These are phyloP conservation scores for Fringilla coelebs DNA, from an alignment of 2,797 vertebrate species.

Conservation along the genomic window DNA sequence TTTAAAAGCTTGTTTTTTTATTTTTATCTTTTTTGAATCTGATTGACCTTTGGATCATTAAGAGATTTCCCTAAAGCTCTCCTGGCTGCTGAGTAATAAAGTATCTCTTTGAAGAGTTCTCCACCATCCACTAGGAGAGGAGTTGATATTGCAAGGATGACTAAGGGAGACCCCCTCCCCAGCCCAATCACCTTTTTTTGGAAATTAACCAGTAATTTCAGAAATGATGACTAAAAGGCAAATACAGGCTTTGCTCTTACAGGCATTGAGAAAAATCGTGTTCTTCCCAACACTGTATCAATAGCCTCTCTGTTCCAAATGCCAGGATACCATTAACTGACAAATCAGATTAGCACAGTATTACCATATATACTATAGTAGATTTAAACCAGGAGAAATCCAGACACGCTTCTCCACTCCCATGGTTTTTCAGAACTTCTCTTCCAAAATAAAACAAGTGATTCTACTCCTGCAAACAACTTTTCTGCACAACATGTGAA, in stretches of 20 bases:
- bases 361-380: fast-evolving
- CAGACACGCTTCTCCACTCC: neutral
- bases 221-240: neutral
- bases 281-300: neutral
- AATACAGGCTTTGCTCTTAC: neutral
- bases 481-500: neutral
- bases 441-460: neutral
- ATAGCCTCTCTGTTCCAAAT: neutral
- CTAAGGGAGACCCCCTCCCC: neutral
- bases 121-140: neutral
- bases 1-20: neutral
- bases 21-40: neutral
- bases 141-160: neutral
- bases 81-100: neutral
- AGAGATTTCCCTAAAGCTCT: neutral
- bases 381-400: neutral
- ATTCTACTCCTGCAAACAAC: neutral
- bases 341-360: neutral
- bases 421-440: neutral
- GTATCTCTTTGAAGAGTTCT: neutral
- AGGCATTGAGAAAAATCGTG: neutral
- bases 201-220: neutral
- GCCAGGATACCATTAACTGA: neutral
- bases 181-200: neutral
- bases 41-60: neutral